Evolutionary conservation across 2,113 vertebrate species (phyloP).

Genomic region (Odontesthes bonariensis): DNA sequence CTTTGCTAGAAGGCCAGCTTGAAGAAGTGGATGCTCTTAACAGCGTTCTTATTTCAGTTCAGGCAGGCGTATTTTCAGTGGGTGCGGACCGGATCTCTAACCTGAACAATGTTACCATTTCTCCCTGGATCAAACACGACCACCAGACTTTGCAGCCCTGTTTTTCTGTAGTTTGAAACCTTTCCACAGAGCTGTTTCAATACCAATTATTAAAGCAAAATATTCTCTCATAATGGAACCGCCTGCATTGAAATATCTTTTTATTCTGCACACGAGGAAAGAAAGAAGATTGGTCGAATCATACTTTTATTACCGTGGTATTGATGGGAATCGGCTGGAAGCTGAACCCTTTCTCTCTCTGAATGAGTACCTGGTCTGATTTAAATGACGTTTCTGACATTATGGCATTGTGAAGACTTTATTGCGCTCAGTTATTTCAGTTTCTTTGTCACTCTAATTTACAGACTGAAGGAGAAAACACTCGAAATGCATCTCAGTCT

Average conservation of each 20-base stretch:
- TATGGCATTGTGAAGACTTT: too few species aligned
- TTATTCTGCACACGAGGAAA: constrained; percentile 9
- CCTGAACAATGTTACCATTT: background rate
- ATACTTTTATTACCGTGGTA: background rate
- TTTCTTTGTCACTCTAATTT: background rate
- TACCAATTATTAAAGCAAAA: too few species aligned
- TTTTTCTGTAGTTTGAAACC: background rate
- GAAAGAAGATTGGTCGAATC: background rate
- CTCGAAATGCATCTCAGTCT: too few species aligned
- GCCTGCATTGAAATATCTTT: background rate
- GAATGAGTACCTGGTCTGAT: too few species aligned
- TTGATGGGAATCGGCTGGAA: background rate
- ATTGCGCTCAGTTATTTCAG: background rate
- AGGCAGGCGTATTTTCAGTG: background rate
- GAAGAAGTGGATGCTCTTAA: background rate
- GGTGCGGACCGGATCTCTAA: background rate
- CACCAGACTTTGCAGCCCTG: background rate
- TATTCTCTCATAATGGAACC: too few species aligned
- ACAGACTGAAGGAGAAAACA: too few species aligned
- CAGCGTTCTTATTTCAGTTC: constrained; percentile 4
- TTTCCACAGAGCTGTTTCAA: background rate
- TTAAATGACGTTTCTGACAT: too few species aligned
- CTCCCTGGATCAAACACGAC: too few species aligned
- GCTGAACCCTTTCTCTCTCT: too few species aligned
- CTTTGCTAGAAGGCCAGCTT: background rate